phyloP scores from a whole-genome alignment of 2,797 vertebrate genomes.

The Lophotriccus pileatus region DNA sequence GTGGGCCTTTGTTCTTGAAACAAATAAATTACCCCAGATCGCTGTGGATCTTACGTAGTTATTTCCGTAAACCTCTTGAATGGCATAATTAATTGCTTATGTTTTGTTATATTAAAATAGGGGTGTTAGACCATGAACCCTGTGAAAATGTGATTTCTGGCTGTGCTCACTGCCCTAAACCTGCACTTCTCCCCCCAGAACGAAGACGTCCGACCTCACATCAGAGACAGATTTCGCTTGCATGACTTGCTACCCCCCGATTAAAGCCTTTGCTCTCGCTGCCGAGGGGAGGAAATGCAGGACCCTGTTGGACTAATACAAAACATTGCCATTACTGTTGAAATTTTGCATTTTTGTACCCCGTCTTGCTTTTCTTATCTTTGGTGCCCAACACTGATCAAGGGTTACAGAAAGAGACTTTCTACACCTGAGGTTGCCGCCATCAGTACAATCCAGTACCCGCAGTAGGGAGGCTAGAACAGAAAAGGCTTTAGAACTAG shows the following conservation, averaged over 20 bases:
- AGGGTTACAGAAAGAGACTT: constrained; percentile 85
- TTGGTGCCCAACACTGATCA: constrained; percentile 80
- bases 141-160: background rate
- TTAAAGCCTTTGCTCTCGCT: constrained; percentile 78
- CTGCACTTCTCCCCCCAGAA: constrained; percentile 76
- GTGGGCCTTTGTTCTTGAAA: background rate
- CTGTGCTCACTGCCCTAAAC: background rate
- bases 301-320: constrained; percentile 87
- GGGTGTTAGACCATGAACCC: background rate
- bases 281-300: constrained; percentile 79
- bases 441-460: constrained; percentile 62
- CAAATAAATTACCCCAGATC: accelerated
- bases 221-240: constrained; percentile 96
- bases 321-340: constrained; percentile 93
- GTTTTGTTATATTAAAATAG: accelerated
- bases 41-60: accelerated
- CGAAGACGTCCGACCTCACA: constrained; percentile 96
- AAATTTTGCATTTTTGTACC: constrained; percentile 85
- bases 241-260: constrained; percentile 97
- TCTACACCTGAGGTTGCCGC: constrained; percentile 74
- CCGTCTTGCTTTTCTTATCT: constrained; percentile 87
- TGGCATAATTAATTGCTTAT: accelerated
- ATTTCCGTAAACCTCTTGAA: accelerated
- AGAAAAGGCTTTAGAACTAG: constrained; percentile 82
- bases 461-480: constrained; percentile 80